phyloP scores from a whole-genome alignment of 2,888 invertebrate species.

The Mechanitis mazaeus region DNA sequence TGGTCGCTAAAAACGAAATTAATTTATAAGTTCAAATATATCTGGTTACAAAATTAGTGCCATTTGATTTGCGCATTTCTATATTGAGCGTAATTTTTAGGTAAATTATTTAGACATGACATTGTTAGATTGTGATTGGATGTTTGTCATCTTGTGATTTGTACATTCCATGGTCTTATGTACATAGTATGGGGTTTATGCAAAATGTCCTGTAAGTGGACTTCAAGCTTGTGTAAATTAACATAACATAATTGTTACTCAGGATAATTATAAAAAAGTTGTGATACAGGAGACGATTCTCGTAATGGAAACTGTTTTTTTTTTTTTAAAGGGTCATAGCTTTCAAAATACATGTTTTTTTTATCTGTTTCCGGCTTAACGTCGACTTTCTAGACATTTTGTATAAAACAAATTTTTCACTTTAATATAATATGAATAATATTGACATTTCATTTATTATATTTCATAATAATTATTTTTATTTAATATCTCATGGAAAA shows the following conservation, averaged over 20 bases:
- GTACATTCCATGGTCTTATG: constrained; percentile 51
- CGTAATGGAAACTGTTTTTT: too few relatives aligned
- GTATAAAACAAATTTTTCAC: background rate
- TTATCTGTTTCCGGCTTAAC: too few relatives aligned
- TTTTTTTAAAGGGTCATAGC: constrained; percentile 26
- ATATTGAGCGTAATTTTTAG: constrained; percentile 29
- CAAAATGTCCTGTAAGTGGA: too few relatives aligned
- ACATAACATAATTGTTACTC: too few relatives aligned
- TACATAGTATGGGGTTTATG: constrained; percentile 15
- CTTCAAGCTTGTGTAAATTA: too few relatives aligned
- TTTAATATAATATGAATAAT: background rate
- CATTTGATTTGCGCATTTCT: constrained; percentile 59
- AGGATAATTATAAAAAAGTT: too few relatives aligned
- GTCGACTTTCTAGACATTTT: too few relatives aligned
- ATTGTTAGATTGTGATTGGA: constrained; percentile 9
- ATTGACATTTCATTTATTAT: constrained; percentile 13
- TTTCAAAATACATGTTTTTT: too few relatives aligned
- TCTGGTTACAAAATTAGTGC: constrained; percentile 65
- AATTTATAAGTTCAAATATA: constrained; percentile 33
- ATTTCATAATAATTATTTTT: constrained; percentile 20
- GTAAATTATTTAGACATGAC: constrained; percentile 12
- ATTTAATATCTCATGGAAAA: constrained; percentile 22
- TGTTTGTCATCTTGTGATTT: constrained; percentile 47
- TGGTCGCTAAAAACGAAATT: constrained; percentile 10
- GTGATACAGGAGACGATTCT: too few relatives aligned